Evolutionary conservation across 2,888 invertebrate species (phyloP), one percentile per base, ranked within the genome.

Genomic region (Tanytarsus gracilentus): DNA sequence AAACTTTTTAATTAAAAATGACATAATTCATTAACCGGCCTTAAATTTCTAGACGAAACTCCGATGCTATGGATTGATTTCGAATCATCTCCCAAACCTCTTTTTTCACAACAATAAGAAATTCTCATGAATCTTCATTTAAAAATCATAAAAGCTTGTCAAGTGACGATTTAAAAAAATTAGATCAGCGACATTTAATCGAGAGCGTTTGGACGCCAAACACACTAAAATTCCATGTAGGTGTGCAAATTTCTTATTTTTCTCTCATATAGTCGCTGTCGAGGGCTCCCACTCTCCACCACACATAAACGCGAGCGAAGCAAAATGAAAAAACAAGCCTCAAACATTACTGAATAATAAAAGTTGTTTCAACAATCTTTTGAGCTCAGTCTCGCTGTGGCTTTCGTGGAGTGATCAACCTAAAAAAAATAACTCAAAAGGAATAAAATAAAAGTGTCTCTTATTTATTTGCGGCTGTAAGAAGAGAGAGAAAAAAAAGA

Each of bases 341-440:
- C 44, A 25, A 40, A 40, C 56, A 56, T 56, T 56, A 58, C 29
- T 29, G 44, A 58, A 58, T 58, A 58, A 40, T 58, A 58, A 58
- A 58, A 58, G 58, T 58, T 58, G 58, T 48, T 58, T 58, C 58
- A 58, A 58, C 58, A 40, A 21, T 40, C 55, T 27, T 40, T 58
- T 26, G 40, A 58, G 58, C 58, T 58, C 58, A 58, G 58, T 58
- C 40, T 48, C 58, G 29, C 29, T 58, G 58, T 48, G 48, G 48
- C 40, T 40, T 58, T 58, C 58, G 58, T 30, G 40, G 48, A 58
- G 58, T 58, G 58, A 58, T 58, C 58, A 58, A 48, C 58, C 48
- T 11, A 44, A 44, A 40, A 40, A 18, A 44, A 18, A n/a, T n/a
- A n/a, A n/a, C n/a, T n/a, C n/a, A n/a, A 25, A 51, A 29, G 7